Evolutionary conservation across 1,140 invertebrate genomes (phyloP), one percentile per base, ranked within the genome.

Genomic region (Drosophila quadrilineata): DNA sequence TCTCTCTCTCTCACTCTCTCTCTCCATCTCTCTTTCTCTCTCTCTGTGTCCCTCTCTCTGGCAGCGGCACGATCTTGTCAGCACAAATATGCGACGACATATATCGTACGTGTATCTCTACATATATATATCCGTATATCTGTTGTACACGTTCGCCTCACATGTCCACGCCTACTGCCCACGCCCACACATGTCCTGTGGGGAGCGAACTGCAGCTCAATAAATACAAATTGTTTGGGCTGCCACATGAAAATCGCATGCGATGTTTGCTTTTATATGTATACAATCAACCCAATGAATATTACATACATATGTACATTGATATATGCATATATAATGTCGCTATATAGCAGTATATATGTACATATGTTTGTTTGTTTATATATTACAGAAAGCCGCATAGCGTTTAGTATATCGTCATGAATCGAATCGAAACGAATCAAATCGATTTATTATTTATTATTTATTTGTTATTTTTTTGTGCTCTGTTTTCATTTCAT

Each of bases 181-280:
- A 35, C 56, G 28, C 38, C 35, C 50, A 56, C 59, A 36, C 33
- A 21, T 28, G 22, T 8, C 5, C 26, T n/a, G n/a, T n/a, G 5
- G 1, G 22, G 33, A 26, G 24, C 22, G 26, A 58, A 65, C 24
- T 6, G 38, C 48, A 60, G 63, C 46, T 52, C 46, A 60, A 60
- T 66, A 66, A 66, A 66, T 66, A 63, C n/a, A 46, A 52, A 33
- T 53, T 40, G 14, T 43, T 35, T 21, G 28, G 28, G 40, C 31
- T 46, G 56, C 24, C 46, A 52, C 14, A 29, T 33, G 10, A 41
- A 65, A 50, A 50, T 59, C 28, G 54, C 54, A 50, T 65, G 28
- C 36, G 52, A 48, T 64, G 19, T 57, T 48, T 58, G 33, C 10
- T 53, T 66, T 66, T 70, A 43, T 71, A n/a, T n/a, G n/a, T n/a